Percentiles rank a stretch among this genome's conserved stretches.
Conservation (phyloP, 23 tunicate species). For the Phallusia fumigata region DNA sequence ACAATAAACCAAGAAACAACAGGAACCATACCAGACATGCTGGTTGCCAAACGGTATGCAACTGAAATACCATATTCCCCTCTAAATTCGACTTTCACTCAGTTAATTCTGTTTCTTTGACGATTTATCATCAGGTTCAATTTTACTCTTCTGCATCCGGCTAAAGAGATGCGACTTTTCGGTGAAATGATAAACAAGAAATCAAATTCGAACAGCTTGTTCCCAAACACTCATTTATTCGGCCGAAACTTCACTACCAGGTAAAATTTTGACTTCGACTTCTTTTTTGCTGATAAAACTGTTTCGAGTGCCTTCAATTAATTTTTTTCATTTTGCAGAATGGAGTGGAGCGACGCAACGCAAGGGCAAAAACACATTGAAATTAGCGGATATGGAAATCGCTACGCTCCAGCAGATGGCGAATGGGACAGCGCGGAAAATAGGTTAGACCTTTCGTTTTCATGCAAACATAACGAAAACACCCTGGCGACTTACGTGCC, state of each 20-base stretch:
- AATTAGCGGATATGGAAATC: not conserved
- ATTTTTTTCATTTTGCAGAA: not conserved
- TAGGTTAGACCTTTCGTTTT: not conserved
- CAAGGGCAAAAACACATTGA: constrained; percentile 1
- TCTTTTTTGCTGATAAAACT: not conserved
- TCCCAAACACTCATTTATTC: not conserved
- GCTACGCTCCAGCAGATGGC: not conserved
- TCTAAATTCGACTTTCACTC: not conserved
- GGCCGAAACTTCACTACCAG: not conserved
- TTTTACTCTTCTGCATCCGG: not conserved
- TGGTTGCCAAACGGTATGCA: not conserved
- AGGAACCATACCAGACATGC: not conserved
- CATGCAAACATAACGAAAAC: not conserved
- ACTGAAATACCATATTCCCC: not conserved
- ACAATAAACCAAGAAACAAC: not conserved
- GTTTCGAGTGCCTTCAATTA: not conserved
- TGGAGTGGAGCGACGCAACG: constrained; percentile 1
- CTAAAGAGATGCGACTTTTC: not conserved
- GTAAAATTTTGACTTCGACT: not conserved
- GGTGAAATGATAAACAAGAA: not conserved
- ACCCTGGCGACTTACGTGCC: not conserved
- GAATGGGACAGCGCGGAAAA: constrained; percentile 13
- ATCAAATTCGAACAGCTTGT: not conserved
- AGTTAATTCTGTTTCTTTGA: not conserved
- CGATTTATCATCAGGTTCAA: not conserved